Evolutionary conservation across 2,797 vertebrate species (phyloP).

Genomic region (Falco columbarius): DNA sequence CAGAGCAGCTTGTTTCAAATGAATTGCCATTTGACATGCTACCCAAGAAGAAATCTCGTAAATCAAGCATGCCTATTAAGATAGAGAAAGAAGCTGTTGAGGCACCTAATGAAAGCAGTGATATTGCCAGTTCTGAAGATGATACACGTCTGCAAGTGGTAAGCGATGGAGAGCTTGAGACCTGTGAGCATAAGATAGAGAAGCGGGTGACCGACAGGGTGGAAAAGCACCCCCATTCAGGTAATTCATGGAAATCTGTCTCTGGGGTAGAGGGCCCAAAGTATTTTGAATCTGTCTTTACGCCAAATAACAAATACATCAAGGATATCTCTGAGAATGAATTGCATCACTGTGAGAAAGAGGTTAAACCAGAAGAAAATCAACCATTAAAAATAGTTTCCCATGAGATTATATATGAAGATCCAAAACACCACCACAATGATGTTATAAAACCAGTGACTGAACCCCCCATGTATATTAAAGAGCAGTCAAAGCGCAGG

Average conservation of each 20-base stretch:
- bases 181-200: constrained; percentile 57
- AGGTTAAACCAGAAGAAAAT: constrained; percentile 68
- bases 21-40: constrained; percentile 81
- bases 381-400: constrained; percentile 60
- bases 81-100: constrained; percentile 91
- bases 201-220: constrained; percentile 48
- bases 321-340: constrained; percentile 71
- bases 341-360: constrained; percentile 72
- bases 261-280: constrained; percentile 69
- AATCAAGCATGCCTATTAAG: constrained; percentile 98
- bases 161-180: constrained; percentile 78
- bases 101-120: constrained; percentile 74
- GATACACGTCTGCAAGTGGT: constrained; percentile 77
- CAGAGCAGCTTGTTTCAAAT: constrained; percentile 80
- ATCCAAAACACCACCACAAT: constrained; percentile 62
- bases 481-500: constrained; percentile 70
- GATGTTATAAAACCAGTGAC: constrained; percentile 67
- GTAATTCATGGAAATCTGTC: constrained; percentile 66
- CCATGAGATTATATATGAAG: constrained; percentile 57
- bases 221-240: constrained; percentile 58
- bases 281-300: constrained; percentile 70
- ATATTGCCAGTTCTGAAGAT: constrained; percentile 84
- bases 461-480: constrained; percentile 68
- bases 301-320: constrained; percentile 55
- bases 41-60: constrained; percentile 97